phyloP scores from a whole-genome alignment of 2,113 vertebrate genomes.

The Macrotis lagotis region DNA sequence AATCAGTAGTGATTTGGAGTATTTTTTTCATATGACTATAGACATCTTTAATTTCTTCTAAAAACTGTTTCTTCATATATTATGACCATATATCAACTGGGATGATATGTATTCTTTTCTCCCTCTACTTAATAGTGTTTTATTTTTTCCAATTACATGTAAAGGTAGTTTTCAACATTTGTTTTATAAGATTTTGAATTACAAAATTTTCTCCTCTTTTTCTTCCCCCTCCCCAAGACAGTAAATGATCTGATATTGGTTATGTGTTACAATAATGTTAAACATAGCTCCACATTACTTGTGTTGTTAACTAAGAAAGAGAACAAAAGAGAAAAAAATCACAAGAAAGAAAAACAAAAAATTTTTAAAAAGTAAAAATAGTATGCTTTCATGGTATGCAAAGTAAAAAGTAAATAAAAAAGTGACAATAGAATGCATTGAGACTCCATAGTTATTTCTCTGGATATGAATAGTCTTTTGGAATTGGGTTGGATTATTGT shows the following conservation, averaged over 20 bases:
- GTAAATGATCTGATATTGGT: background rate
- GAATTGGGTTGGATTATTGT: background rate
- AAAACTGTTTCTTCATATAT: too few species aligned
- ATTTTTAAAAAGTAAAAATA: background rate
- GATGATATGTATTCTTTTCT: too few species aligned
- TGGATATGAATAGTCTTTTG: background rate
- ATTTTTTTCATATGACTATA: too few species aligned
- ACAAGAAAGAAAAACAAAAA: background rate
- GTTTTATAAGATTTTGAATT: background rate
- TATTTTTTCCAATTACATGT: background rate
- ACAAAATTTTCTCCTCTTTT: background rate
- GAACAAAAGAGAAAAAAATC: too few species aligned
- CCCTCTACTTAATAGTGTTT: too few species aligned
- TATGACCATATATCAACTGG: too few species aligned
- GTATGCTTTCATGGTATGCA: background rate
- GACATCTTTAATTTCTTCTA: too few species aligned
- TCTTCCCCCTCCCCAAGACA: background rate
- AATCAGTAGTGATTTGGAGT: too few species aligned
- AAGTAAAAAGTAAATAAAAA: too few species aligned
- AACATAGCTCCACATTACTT: too few species aligned
- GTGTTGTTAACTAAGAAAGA: too few species aligned
- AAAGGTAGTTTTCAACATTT: background rate
- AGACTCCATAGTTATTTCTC: background rate
- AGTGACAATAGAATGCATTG: too few species aligned
- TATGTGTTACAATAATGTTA: background rate